A percentile compares a stretch with the other conserved stretches of the same genome.
These are phyloP conservation scores for Pteropus rufus DNA, from an alignment of 2,797 vertebrate genomes.

Conservation along the genomic window DNA sequence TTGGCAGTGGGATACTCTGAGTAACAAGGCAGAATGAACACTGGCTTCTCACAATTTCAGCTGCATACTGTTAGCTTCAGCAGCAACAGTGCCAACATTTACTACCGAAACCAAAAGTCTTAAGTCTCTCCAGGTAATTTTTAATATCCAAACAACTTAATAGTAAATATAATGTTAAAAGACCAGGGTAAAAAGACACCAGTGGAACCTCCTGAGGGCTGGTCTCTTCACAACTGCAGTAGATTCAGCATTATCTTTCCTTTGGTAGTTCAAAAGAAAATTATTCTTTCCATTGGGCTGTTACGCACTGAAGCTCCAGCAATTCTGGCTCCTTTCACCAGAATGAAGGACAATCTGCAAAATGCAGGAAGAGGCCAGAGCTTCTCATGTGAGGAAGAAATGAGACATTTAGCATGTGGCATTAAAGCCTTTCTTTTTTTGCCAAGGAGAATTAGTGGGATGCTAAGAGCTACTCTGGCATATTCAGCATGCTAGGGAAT, in stretches of 20 bases:
- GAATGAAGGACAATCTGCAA: neutral
- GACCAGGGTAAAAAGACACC: neutral
- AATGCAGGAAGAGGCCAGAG: neutral
- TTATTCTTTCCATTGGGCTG: neutral
- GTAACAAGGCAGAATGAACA: accelerated
- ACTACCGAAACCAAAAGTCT: neutral
- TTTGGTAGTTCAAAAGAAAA: neutral
- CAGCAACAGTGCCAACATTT: neutral
- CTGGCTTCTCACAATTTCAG: neutral
- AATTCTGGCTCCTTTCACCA: neutral
- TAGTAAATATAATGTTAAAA: neutral
- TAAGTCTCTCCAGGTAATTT: neutral
- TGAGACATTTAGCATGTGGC: neutral
- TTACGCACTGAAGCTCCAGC: neutral
- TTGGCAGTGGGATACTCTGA: neutral
- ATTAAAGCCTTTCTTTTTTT: neutral
- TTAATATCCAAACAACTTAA: neutral
- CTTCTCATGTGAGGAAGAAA: neutral
- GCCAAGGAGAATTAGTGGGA: neutral
- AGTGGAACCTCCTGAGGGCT: no score
- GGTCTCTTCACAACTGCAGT: neutral
- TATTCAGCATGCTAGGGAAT: neutral
- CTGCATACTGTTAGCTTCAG: neutral
- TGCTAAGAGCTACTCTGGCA: neutral
- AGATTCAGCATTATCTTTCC: neutral